Percentiles rank a stretch among this genome's conserved stretches.
Conservation (phyloP, 2,888 invertebrate genomes). For the Syrista parreyssii region DNA sequence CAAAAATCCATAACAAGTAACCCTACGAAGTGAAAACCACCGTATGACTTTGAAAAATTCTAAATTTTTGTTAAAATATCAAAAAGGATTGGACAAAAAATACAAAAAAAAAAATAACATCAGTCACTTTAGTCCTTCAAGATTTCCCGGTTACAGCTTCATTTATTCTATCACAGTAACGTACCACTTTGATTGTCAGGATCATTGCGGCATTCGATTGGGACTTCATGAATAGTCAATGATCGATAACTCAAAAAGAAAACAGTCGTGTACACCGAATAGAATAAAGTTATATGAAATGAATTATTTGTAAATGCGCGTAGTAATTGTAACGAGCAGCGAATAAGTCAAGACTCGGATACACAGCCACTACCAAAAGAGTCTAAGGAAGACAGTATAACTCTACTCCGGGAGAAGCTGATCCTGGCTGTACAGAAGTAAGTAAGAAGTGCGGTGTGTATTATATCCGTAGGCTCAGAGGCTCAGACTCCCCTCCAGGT, state of each 20-base stretch:
- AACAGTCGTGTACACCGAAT: not conserved
- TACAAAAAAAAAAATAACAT: not conserved
- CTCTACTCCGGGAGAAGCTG: not conserved
- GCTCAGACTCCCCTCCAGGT: constrained; percentile 13
- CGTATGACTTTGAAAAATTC: not conserved
- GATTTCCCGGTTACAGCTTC: not conserved
- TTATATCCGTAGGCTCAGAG: not conserved
- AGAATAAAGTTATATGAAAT: too few species aligned
- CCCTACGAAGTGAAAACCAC: not conserved
- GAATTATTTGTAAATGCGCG: not conserved
- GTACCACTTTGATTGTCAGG: not conserved
- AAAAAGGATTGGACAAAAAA: too few species aligned
- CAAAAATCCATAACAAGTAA: not conserved
- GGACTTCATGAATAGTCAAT: not conserved
- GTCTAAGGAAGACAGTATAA: not conserved
- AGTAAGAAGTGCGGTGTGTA: not conserved
- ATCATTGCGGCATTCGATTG: not conserved
- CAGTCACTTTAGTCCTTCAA: not conserved
- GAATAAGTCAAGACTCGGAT: not conserved
- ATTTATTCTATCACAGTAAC: not conserved
- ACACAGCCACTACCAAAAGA: not conserved
- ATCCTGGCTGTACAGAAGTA: not conserved
- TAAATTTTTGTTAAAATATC: not conserved
- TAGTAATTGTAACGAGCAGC: constrained; percentile 5
- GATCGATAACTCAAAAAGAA: not conserved